These are phyloP conservation scores for Hypomesus transpacificus DNA, from an alignment of 2,113 vertebrate species.

Conservation along the genomic window DNA sequence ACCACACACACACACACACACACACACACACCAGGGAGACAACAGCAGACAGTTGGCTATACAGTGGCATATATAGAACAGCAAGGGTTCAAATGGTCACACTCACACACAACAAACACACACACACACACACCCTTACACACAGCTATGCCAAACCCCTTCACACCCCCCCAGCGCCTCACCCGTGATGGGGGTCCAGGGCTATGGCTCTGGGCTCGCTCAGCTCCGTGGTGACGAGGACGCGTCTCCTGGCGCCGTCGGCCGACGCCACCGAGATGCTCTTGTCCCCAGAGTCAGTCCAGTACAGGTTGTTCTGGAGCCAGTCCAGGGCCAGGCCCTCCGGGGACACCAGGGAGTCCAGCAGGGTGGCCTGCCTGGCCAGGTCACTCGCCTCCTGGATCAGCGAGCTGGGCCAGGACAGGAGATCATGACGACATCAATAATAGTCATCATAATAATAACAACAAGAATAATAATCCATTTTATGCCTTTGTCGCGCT, in stretches of 20 bases:
- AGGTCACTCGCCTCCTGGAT: conserved; percentile 90
- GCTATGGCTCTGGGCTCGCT: conserved; percentile 91
- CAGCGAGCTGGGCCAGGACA: conserved; percentile 76
- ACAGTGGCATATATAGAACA: not conserved
- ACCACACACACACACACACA: conserved; percentile 14
- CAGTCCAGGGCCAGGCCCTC: conserved; percentile 94
- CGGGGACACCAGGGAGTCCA: conserved; percentile 85
- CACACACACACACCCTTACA: conserved; percentile 4
- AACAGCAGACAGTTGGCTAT: not conserved
- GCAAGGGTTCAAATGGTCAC: not conserved
- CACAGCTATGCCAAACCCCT: not conserved
- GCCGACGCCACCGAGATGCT: conserved; percentile 90
- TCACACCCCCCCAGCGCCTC: conserved; percentile 26
- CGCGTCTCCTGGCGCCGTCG: conserved; percentile 82
- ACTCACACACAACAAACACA: not conserved
- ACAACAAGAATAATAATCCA: too few species aligned
- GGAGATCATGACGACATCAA: not conserved
- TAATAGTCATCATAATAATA: too few species aligned
- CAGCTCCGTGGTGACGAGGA: conserved; percentile 85
- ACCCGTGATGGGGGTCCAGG: conserved; percentile 90
- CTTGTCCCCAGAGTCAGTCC: conserved; percentile 93
- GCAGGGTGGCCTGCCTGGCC: conserved; percentile 81
- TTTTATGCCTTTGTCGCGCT: not conserved
- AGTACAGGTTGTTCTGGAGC: conserved; percentile 97
- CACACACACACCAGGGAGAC: not conserved